Evolutionary conservation across 2,797 vertebrate genomes (phyloP).

Genomic region (Eurystomus glaucurus): DNA sequence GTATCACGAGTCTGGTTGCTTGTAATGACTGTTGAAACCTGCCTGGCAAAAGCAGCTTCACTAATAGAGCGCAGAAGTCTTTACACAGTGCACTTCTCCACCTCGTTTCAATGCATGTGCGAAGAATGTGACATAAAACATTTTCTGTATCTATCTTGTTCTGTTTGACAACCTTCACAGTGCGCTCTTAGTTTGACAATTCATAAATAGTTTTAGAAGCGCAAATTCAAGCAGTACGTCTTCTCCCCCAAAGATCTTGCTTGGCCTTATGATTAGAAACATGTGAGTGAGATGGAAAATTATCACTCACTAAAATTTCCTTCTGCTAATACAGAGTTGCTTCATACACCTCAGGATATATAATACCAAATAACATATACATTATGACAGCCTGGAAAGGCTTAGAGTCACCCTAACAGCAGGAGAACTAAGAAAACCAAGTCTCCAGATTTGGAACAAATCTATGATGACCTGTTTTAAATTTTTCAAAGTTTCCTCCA

Average conservation of each 20-base stretch:
- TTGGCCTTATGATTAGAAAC: background rate
- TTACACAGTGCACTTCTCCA: background rate
- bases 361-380: background rate
- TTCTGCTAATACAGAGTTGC: accelerated
- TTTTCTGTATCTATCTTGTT: background rate
- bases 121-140: background rate
- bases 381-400: background rate
- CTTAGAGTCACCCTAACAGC: background rate
- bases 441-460: background rate
- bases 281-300: background rate
- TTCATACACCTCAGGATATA: background rate
- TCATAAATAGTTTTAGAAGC: background rate
- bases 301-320: background rate
- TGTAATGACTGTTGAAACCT: background rate
- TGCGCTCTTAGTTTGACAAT: background rate
- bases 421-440: background rate
- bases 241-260: background rate
- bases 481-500: background rate
- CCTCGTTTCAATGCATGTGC: background rate
- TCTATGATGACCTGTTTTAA: background rate
- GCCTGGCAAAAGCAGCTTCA: background rate
- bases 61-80: background rate
- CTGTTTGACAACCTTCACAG: background rate
- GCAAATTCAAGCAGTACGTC: background rate
- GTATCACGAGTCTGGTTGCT: background rate